phyloP scores from a whole-genome alignment of 92 coral and sea anemone species.

The Parazoanthus swiftii region DNA sequence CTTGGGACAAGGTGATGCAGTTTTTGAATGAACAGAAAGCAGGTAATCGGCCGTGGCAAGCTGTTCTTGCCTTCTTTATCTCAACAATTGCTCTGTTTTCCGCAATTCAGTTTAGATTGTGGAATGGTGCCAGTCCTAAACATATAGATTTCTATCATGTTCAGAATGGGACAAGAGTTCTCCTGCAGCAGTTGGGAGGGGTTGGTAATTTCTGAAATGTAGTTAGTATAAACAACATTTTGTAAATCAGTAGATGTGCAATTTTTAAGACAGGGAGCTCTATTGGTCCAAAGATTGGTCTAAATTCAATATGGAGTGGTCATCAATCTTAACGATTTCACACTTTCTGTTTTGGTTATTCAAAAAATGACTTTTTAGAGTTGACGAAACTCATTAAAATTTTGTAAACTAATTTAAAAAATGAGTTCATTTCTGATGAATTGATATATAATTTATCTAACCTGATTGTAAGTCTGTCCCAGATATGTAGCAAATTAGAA shows the following conservation, averaged over 20 bases:
- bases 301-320: no score
- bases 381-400: no score
- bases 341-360: no score
- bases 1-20: constrained; percentile 89
- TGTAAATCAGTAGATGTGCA: not conserved
- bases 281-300: no score
- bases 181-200: constrained; percentile 41
- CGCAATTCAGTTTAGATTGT: constrained; percentile 82
- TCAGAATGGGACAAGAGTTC: constrained; percentile 54
- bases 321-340: no score
- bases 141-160: constrained; percentile 41
- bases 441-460: no score
- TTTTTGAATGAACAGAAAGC: constrained; percentile 81
- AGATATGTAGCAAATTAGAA: no score
- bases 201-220: not conserved
- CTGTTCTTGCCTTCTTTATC: constrained; percentile 84
- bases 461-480: no score
- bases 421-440: no score
- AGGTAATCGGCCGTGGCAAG: constrained; percentile 88
- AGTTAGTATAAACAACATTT: not conserved
- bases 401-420: no score
- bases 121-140: constrained; percentile 54
- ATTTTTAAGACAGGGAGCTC: no score
- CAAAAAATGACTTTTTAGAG: no score
- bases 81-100: constrained; percentile 83